These are phyloP conservation scores for Eumacrocentrus americanus DNA, from an alignment of 2,888 invertebrate species.

Conservation along the genomic window DNA sequence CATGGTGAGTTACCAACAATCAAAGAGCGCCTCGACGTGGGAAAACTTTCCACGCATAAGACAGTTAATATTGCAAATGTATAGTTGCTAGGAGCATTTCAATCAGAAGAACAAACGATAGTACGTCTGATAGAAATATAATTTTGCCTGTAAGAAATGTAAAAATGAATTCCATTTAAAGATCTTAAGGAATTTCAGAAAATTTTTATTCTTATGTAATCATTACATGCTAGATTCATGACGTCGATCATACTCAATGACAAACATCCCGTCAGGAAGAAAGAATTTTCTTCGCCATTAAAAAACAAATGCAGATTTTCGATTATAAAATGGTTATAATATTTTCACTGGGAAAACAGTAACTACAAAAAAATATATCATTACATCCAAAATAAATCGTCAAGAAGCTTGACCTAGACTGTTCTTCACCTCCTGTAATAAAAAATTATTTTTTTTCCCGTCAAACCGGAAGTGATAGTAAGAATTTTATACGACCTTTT, in stretches of 20 bases:
- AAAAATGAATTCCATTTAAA: neutral
- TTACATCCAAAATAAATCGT: too few relatives aligned
- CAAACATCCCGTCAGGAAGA: conserved; percentile 19
- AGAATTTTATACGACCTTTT: too few relatives aligned
- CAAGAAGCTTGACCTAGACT: too few relatives aligned
- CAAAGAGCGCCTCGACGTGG: too few relatives aligned
- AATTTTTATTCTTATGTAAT: conserved; percentile 17
- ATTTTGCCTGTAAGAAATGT: neutral
- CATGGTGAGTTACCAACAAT: too few relatives aligned
- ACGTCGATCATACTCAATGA: conserved; percentile 16
- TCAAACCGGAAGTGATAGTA: too few relatives aligned
- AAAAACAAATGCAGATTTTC: neutral
- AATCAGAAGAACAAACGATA: neutral
- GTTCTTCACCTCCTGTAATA: too few relatives aligned
- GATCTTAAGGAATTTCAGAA: conserved; percentile 8
- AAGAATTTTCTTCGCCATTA: conserved; percentile 17
- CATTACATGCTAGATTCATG: conserved; percentile 5
- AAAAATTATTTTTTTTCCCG: neutral
- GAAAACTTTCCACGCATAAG: too few relatives aligned
- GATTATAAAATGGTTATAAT: too few relatives aligned
- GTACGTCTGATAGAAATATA: neutral
- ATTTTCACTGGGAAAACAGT: too few relatives aligned
- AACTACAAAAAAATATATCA: too few relatives aligned
- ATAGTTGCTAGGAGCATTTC: neutral
- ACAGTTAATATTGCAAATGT: neutral